A percentile compares a stretch with the other conserved stretches of the same genome.
Evolutionary conservation across 2,797 vertebrate species (phyloP).

Genomic region (Paguma larvata): DNA sequence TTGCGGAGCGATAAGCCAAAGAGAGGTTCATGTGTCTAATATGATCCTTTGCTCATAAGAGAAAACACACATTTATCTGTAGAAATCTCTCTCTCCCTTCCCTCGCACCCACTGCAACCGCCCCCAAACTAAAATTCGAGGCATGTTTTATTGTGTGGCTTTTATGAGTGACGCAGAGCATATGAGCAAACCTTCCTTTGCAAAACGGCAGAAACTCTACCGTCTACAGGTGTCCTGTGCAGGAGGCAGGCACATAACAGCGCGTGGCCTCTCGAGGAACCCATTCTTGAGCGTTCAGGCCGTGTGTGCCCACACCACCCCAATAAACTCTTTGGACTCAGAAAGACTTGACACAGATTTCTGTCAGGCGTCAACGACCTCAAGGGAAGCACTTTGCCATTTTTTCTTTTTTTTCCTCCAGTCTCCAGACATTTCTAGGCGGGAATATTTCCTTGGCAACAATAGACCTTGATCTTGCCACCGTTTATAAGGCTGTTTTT

Average conservation of each 20-base stretch:
- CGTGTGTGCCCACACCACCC: rapidly evolving
- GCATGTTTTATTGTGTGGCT: background rate
- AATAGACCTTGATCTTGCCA: background rate
- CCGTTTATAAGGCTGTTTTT: too few relatives aligned
- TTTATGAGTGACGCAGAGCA: background rate
- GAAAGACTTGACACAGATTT: rapidly evolving
- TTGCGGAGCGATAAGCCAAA: background rate
- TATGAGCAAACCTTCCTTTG: background rate
- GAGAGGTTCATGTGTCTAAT: rapidly evolving
- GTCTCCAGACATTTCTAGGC: background rate
- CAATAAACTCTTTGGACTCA: background rate
- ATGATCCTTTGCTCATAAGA: background rate
- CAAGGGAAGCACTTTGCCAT: background rate
- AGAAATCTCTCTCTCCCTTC: background rate
- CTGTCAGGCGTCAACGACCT: background rate
- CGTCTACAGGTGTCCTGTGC: background rate
- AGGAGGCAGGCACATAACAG: background rate
- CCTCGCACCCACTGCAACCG: rapidly evolving
- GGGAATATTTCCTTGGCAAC: background rate
- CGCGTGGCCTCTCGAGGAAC: rapidly evolving
- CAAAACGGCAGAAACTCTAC: background rate
- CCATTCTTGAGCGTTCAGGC: background rate
- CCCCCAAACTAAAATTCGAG: background rate
- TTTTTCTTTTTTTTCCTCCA: background rate
- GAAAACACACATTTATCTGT: background rate